Evolutionary conservation across 2,113 vertebrate species (phyloP).

Genomic region (Triplophysa siluroides): DNA sequence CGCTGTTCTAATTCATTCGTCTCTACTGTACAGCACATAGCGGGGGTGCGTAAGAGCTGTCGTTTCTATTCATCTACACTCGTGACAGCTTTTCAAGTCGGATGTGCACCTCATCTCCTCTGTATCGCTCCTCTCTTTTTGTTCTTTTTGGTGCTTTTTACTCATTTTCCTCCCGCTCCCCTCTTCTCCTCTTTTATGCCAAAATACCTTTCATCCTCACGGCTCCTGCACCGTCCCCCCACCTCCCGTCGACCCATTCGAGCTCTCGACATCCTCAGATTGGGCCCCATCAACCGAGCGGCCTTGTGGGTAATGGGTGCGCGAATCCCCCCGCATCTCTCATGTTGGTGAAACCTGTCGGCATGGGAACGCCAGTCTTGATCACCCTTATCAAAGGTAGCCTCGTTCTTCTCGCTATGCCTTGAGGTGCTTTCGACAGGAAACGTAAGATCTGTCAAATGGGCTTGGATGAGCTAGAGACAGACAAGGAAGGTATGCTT

Average conservation of each 20-base stretch:
- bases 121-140: conserved; percentile 34
- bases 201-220: conserved; percentile 48
- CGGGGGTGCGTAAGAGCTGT: conserved; percentile 3
- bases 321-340: conserved; percentile 6
- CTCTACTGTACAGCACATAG: conserved; percentile 26
- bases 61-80: conserved; percentile 27
- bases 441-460: conserved; percentile 54
- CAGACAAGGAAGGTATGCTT: conserved; percentile 44
- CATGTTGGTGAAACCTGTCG: conserved; percentile 55
- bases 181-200: conserved; percentile 36
- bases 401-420: conserved; percentile 47
- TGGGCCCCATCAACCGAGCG: conserved; percentile 43
- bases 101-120: conserved; percentile 27
- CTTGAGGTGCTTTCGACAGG: conserved; percentile 50
- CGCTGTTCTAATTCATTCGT: conserved; percentile 7
- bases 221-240: conserved; percentile 13
- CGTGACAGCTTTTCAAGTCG: conserved; percentile 39
- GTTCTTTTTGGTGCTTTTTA: conserved; percentile 49
- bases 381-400: conserved; percentile 57
- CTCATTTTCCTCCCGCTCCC: conserved; percentile 20
- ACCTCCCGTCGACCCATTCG: neutral
- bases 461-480: conserved; percentile 40
- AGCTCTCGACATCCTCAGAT: conserved; percentile 37
- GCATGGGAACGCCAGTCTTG: conserved; percentile 54
- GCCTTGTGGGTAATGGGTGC: conserved; percentile 46